phyloP scores from a whole-genome alignment of 2,888 invertebrate species.

The Drosophila suboccidentalis region DNA sequence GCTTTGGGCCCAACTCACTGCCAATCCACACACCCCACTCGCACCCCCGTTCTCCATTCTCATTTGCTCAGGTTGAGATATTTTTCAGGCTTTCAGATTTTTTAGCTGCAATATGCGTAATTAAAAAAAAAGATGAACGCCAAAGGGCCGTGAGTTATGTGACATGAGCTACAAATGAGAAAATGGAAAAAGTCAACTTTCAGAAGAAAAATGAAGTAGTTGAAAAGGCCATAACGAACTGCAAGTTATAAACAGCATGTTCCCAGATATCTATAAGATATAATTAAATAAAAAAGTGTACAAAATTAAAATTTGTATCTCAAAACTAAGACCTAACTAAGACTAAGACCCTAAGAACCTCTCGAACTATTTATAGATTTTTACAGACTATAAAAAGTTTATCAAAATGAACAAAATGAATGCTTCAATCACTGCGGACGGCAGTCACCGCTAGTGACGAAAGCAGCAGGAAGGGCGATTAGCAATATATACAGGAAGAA shows the following conservation, averaged over 20 bases:
- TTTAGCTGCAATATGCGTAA: slow-evolving; percentile 63
- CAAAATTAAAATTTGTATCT: too few species aligned
- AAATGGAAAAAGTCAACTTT: neutral
- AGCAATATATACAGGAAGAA: too few species aligned
- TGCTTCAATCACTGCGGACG: too few species aligned
- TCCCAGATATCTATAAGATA: too few species aligned
- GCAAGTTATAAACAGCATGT: neutral
- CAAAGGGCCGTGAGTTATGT: slow-evolving; percentile 36
- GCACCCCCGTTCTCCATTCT: neutral
- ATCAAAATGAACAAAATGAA: too few species aligned
- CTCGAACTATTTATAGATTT: too few species aligned
- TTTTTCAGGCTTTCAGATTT: slow-evolving; percentile 26
- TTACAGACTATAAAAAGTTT: too few species aligned
- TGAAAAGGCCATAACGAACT: neutral
- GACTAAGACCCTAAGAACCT: too few species aligned
- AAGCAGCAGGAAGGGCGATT: too few species aligned
- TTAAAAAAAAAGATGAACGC: slow-evolving; percentile 40
- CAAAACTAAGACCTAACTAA: too few species aligned
- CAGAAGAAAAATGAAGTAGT: neutral
- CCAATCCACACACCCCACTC: neutral
- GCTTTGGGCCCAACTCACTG: slow-evolving; percentile 4
- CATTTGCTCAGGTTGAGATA: slow-evolving; percentile 32
- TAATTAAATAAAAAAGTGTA: too few species aligned
- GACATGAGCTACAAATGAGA: slow-evolving; percentile 28
- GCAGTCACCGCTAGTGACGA: too few species aligned